A percentile compares a stretch with the other conserved stretches of the same genome.
These are phyloP conservation scores for Drosophila formosana DNA, from an alignment of 2,888 invertebrate genomes.

Conservation along the genomic window DNA sequence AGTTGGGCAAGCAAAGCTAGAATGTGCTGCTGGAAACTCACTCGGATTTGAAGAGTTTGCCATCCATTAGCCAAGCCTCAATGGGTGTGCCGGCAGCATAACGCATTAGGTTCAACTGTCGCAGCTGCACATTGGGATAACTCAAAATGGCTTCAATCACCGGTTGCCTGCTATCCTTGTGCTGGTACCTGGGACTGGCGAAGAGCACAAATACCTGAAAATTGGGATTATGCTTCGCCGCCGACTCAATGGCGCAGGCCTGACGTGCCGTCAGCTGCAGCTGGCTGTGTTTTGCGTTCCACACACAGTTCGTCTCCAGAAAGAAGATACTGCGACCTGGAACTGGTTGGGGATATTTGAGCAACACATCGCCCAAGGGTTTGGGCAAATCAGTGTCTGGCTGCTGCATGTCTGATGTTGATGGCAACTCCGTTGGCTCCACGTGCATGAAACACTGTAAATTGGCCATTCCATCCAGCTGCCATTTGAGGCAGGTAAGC, in stretches of 20 bases:
- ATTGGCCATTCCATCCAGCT: too few relatives aligned
- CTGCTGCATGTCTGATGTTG: background rate
- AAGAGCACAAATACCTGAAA: constrained; percentile 79
- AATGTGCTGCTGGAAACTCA: constrained; percentile 22
- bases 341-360: constrained; percentile 69
- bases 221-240: constrained; percentile 79
- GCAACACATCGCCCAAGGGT: constrained; percentile 72
- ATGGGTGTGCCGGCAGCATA: constrained; percentile 81
- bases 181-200: constrained; percentile 74
- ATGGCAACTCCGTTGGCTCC: background rate
- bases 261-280: constrained; percentile 73
- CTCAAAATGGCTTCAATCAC: constrained; percentile 69
- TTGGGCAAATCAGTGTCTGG: background rate
- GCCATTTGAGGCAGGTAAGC: background rate
- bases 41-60: constrained; percentile 74
- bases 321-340: constrained; percentile 81
- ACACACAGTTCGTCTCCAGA: constrained; percentile 72
- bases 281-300: background rate
- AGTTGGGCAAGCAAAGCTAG: background rate
- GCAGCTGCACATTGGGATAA: constrained; percentile 80
- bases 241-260: constrained; percentile 83
- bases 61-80: constrained; percentile 76
- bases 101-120: constrained; percentile 79
- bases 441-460: background rate
- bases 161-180: constrained; percentile 23